phyloP scores from a whole-genome alignment of 2,888 invertebrate genomes.

The Fragum whitleyi region DNA sequence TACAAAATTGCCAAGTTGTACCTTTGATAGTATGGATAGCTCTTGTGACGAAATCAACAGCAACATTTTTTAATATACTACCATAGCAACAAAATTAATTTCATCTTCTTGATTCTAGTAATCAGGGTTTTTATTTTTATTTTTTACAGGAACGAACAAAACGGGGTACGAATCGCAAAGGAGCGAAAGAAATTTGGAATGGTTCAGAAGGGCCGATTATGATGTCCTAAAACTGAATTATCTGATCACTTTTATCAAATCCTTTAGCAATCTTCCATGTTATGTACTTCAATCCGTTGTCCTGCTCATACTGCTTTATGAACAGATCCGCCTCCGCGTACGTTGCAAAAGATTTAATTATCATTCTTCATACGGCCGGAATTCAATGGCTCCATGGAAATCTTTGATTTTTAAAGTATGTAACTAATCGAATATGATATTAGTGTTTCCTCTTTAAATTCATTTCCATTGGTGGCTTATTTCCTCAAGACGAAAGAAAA shows the following conservation, averaged over 20 bases:
- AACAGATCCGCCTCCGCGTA: neutral
- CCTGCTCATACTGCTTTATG: slow-evolving; percentile 5
- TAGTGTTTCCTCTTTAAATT: neutral
- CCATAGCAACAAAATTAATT: too few species aligned
- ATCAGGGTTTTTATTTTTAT: too few species aligned
- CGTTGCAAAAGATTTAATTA: slow-evolving; percentile 5
- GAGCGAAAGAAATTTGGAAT: neutral
- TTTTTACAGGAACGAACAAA: too few species aligned
- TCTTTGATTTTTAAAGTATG: neutral
- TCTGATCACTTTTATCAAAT: neutral
- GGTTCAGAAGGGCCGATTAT: neutral
- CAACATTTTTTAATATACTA: too few species aligned
- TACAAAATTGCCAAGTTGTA: too few species aligned
- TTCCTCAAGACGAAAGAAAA: too few species aligned
- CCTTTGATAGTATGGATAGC: too few species aligned
- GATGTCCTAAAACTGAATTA: neutral
- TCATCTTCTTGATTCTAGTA: too few species aligned
- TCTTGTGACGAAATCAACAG: too few species aligned
- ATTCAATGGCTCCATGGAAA: neutral
- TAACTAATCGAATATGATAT: neutral
- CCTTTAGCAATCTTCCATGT: neutral
- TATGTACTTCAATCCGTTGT: neutral
- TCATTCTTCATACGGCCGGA: neutral
- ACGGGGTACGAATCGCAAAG: slow-evolving; percentile 6
- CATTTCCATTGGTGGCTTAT: too few species aligned